Base-by-base conservation (phyloP, 2,888 invertebrate species). In the Camponotus fellah region DNA sequence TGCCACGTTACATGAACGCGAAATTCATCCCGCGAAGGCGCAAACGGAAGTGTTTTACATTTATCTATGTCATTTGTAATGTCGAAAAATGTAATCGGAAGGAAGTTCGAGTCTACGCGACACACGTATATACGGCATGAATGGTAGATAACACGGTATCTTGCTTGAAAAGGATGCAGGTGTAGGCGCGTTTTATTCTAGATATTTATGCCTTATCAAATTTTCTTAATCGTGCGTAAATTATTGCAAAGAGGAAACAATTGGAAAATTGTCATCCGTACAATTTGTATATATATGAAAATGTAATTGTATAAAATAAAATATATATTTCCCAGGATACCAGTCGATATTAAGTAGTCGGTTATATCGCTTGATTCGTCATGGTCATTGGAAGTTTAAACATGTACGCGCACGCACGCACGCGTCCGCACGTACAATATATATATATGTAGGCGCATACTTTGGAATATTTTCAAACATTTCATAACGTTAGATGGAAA, bases 101-200 rank as follows among this genome's bases (percentile, higher is more conserved):
- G 75, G 72, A 82, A 82, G 37, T 40, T 40, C 3, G 40, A 12
- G 32, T 26, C 40, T 43, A 43, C 66, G 64, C 49, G 34, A 53
- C 26, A n/a, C 53, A 14, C 12, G 46, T 43, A 12, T 12, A n/a
- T 49, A 49, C 14, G n/a, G 10, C 10, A 65, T 40, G 56, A 82
- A 83, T 37, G 68, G 4, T 21, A 62, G 87, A 86, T 85, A 86
- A 80, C 17, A n/a, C 17, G 21, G 14, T 86, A 83, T 87, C 83
- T 66, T 2, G 2, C 17, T 14, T 8, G 66, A 65, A 66, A 49
- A 75, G 79, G 84, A 77, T 56, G 81, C 88, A 86, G 85, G 83
- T 89, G 83, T 37, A 66, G 71, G 60, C 12, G 37, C 37, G 40
- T 79, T 68, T 43, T 26, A 60, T 14, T 60, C 32, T 17, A 43